These are phyloP conservation scores for Cyprichromis sp. DNA, from an alignment of 2,113 vertebrate genomes.

Conservation along the genomic window DNA sequence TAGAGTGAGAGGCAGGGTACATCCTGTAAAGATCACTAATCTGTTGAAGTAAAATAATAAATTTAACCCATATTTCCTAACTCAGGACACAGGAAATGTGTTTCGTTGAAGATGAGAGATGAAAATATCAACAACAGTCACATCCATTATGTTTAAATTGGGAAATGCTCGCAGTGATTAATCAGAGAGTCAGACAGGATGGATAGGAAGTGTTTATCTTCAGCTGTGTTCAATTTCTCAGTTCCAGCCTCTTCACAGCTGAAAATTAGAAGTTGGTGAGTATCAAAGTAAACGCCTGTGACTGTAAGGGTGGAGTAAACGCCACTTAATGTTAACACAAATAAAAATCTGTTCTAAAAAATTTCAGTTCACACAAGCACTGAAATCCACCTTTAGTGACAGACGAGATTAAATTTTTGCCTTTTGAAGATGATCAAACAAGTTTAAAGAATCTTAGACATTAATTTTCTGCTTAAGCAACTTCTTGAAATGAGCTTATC, in stretches of 20 bases:
- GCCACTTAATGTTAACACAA: not conserved
- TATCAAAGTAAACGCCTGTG: not conserved
- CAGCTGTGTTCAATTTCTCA: not conserved
- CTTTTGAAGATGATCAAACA: not conserved
- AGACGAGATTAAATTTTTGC: not conserved
- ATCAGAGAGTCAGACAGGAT: not conserved
- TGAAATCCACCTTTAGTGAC: not conserved
- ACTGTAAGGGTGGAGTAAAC: not conserved
- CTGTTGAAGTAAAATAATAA: not conserved
- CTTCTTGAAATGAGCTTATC: not conserved
- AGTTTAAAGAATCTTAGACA: not conserved
- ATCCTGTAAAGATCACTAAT: not conserved
- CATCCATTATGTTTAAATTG: not conserved
- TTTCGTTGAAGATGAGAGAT: not conserved
- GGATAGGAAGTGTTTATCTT: not conserved
- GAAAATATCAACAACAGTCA: not conserved
- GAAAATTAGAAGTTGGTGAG: not conserved
- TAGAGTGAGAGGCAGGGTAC: not conserved
- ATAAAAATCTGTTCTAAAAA: not conserved
- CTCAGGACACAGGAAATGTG: not conserved
- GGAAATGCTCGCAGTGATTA: not conserved
- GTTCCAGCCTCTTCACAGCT: not conserved
- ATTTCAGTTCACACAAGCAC: not conserved
- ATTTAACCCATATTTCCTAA: not conserved
- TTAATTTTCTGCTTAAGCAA: not conserved